phyloP scores from a whole-genome alignment of 2,113 vertebrate genomes.

The Ahaetulla prasina region DNA sequence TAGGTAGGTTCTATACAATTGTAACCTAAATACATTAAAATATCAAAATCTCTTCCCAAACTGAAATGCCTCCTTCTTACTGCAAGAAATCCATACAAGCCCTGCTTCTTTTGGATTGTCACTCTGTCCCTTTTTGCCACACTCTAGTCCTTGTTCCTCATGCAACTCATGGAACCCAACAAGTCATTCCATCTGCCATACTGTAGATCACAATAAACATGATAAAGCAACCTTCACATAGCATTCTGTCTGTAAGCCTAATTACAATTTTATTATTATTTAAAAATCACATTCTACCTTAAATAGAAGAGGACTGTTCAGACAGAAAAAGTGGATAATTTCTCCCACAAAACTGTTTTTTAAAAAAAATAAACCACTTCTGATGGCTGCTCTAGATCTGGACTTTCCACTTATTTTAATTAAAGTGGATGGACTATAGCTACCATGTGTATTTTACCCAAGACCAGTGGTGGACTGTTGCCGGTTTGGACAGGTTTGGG shows the following conservation, averaged over 20 bases:
- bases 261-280: neutral
- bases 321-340: neutral
- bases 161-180: neutral
- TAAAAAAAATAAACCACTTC: too few relatives aligned
- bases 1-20: neutral
- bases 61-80: neutral
- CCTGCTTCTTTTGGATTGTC: neutral
- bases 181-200: neutral
- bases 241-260: neutral
- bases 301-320: too few relatives aligned
- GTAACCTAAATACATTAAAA: neutral
- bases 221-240: neutral
- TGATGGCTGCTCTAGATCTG: neutral
- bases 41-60: neutral
- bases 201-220: neutral
- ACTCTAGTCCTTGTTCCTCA: neutral
- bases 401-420: neutral
- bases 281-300: neutral
- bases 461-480: neutral
- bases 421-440: neutral
- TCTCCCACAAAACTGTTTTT: neutral
- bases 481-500: too few relatives aligned
- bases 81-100: neutral
- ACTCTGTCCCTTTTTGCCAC: neutral
- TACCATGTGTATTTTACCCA: neutral